Conservation (phyloP, 2,113 vertebrate genomes). For the Hucho hucho region DNA sequence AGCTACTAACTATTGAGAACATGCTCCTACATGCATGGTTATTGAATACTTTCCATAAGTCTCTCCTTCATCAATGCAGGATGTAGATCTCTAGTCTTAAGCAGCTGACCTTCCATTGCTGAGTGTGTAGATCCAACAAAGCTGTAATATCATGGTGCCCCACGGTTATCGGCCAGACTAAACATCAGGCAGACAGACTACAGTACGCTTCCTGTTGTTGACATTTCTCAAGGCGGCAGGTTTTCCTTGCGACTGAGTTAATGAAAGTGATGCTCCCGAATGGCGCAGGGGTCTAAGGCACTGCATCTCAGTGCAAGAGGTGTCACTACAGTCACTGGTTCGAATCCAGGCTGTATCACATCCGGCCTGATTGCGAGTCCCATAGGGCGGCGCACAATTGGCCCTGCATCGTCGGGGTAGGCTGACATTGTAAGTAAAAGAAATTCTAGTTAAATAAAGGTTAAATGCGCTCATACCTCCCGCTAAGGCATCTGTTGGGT, state of each 20-base stretch:
- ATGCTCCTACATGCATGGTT: neutral
- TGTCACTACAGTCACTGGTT: no score
- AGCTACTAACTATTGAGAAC: no score
- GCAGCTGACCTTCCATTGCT: neutral
- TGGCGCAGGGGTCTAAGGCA: no score
- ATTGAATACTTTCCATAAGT: neutral
- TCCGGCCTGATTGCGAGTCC: no score
- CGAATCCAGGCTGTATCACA: no score
- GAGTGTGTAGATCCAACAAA: neutral
- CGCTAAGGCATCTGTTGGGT: neutral
- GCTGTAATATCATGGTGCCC: neutral
- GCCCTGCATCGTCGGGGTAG: no score
- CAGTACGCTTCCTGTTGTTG: slow-evolving; percentile 21
- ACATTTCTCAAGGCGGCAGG: slow-evolving; percentile 37
- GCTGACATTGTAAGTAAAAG: no score
- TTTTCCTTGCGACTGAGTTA: slow-evolving; percentile 29
- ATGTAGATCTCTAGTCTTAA: neutral
- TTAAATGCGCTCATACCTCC: neutral
- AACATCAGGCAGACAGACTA: neutral
- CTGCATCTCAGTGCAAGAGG: no score
- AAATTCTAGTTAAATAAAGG: no score
- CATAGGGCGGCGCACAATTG: no score
- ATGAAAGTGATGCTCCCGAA: slow-evolving; percentile 29
- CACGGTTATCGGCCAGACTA: neutral
- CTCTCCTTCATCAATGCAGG: neutral